These are phyloP conservation scores for Agelaius phoeniceus DNA, from an alignment of 2,113 vertebrate genomes.

Conservation along the genomic window DNA sequence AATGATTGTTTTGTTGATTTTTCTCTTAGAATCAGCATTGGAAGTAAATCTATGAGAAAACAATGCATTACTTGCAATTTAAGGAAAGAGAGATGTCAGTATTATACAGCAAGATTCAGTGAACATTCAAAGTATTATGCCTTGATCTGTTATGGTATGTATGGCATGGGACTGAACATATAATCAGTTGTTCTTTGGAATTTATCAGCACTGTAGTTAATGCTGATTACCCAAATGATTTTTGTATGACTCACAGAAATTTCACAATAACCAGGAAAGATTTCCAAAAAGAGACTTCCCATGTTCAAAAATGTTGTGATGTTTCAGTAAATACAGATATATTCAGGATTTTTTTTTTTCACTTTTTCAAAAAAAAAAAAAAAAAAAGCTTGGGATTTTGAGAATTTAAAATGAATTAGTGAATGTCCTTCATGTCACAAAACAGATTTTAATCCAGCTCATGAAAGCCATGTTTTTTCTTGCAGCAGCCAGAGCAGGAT, in stretches of 20 bases:
- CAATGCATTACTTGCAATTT: slow-evolving; percentile 82
- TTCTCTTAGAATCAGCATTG: slow-evolving; percentile 77
- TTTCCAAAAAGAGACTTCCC: not conserved
- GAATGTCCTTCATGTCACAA: not conserved
- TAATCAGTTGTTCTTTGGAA: not conserved
- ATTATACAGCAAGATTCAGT: slow-evolving; percentile 81
- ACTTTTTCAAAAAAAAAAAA: not conserved
- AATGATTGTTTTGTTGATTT: slow-evolving; percentile 49
- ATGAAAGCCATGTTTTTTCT: not conserved
- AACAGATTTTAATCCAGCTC: not conserved
- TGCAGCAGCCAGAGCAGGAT: not conserved
- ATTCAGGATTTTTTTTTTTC: not conserved
- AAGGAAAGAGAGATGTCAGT: slow-evolving; percentile 82
- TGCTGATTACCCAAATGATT: not conserved
- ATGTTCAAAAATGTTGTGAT: not conserved
- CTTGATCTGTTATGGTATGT: slow-evolving; percentile 80
- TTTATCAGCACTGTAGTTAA: not conserved
- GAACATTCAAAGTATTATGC: slow-evolving; percentile 79
- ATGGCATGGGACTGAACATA: not conserved
- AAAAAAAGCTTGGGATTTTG: not conserved
- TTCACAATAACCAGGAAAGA: not conserved
- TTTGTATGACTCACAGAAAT: not conserved
- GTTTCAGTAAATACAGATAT: not conserved
- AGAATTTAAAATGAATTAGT: not conserved
- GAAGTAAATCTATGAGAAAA: slow-evolving; percentile 69